Conservation (phyloP, 1,140 invertebrate species). For the Zeugodacus cucurbitae region DNA sequence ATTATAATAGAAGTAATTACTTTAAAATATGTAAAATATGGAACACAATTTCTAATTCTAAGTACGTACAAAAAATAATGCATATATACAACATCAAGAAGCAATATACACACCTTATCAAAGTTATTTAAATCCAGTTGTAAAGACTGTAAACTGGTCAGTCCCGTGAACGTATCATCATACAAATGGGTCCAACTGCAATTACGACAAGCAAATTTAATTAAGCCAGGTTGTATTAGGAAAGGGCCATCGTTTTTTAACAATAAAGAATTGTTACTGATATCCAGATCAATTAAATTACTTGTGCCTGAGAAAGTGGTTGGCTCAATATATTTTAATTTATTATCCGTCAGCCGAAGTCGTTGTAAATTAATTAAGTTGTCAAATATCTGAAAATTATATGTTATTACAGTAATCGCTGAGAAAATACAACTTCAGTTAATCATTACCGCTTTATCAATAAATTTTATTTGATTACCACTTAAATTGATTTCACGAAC, state of each 20-base stretch:
- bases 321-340: constrained; percentile 67
- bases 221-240: constrained; percentile 56
- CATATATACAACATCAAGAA: neutral
- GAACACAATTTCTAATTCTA: no score
- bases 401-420: neutral
- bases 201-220: constrained; percentile 56
- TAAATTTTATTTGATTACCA: constrained; percentile 54
- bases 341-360: constrained; percentile 69
- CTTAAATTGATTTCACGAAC: constrained; percentile 59
- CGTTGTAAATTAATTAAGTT: constrained; percentile 52
- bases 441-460: constrained; percentile 56
- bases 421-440: neutral
- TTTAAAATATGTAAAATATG: no score
- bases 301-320: constrained; percentile 67
- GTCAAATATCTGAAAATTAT: constrained; percentile 52
- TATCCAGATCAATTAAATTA: constrained; percentile 67
- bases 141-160: constrained; percentile 64
- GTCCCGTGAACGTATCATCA: constrained; percentile 66
- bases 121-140: constrained; percentile 67
- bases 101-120: constrained; percentile 52
- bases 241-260: constrained; percentile 62
- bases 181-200: constrained; percentile 60
- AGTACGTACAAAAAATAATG: neutral
- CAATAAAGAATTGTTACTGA: constrained; percentile 68
- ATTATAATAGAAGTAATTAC: no score